Evolutionary conservation across 1,140 invertebrate genomes (phyloP).

Genomic region (Drosophila equinoxialis): DNA sequence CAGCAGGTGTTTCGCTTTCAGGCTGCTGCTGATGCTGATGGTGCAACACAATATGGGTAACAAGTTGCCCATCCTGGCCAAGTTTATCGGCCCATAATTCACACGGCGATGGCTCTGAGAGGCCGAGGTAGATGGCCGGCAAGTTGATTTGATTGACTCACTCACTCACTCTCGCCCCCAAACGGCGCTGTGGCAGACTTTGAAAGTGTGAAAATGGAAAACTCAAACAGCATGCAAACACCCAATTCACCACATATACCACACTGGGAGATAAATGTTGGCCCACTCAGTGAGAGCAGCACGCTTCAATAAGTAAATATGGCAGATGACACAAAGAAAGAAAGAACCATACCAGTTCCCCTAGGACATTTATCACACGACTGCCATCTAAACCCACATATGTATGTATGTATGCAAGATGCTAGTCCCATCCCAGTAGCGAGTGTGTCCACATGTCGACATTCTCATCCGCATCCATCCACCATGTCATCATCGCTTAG

Average conservation of each 20-base stretch:
- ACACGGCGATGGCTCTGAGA: slow-evolving; percentile 42
- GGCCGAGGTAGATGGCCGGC: slow-evolving; percentile 42
- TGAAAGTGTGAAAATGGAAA: slow-evolving; percentile 62
- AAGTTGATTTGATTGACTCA: slow-evolving; percentile 67
- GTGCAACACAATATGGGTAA: slow-evolving; percentile 73
- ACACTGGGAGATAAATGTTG: slow-evolving; percentile 5
- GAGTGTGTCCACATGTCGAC: slow-evolving; percentile 30
- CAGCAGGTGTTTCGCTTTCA: slow-evolving; percentile 77
- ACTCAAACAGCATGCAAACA: slow-evolving; percentile 37
- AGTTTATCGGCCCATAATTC: slow-evolving; percentile 77
- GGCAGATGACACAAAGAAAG: slow-evolving; percentile 55
- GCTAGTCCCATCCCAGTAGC: no score
- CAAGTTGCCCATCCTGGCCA: slow-evolving; percentile 73
- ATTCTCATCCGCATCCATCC: slow-evolving; percentile 30
- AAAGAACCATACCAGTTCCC: slow-evolving; percentile 23
- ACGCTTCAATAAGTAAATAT: slow-evolving; percentile 50
- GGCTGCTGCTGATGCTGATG: slow-evolving; percentile 12
- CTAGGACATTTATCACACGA: slow-evolving; percentile 38
- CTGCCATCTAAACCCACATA: slow-evolving; percentile 22
- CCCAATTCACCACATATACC: no score
- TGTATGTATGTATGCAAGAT: slow-evolving; percentile 13
- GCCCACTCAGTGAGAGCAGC: slow-evolving; percentile 43
- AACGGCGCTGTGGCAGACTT: background rate
- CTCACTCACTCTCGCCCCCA: background rate
- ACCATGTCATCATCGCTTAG: slow-evolving; percentile 51